phyloP scores from a whole-genome alignment of 2,888 invertebrate species.

The Lasioglossum oenotherae region DNA sequence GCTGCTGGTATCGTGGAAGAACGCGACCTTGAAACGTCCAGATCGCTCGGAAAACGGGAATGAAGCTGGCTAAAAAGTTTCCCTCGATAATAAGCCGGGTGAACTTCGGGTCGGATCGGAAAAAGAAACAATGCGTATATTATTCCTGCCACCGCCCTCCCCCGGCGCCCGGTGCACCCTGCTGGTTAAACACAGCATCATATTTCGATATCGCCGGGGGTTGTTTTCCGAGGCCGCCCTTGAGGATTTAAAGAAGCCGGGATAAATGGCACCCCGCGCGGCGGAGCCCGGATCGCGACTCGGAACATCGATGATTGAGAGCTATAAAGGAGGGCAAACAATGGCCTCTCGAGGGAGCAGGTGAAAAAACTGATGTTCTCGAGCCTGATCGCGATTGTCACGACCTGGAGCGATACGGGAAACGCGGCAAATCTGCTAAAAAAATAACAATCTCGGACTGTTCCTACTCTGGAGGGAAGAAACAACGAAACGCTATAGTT shows the following conservation, averaged over 20 bases:
- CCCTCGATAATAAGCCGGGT: neutral
- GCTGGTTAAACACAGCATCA: conserved; percentile 45
- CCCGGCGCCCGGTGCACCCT: conserved; percentile 17
- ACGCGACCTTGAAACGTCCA: neutral
- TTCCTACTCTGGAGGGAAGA: no score
- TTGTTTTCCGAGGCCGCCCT: conserved; percentile 55
- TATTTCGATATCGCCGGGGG: conserved; percentile 54
- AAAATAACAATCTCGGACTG: neutral
- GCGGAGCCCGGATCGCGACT: conserved; percentile 39
- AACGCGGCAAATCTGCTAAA: neutral
- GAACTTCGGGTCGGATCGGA: neutral
- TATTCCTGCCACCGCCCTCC: conserved; percentile 21
- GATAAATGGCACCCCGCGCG: conserved; percentile 60
- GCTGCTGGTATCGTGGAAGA: neutral
- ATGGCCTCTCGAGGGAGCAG: conserved; percentile 41
- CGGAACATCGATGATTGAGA: conserved; percentile 43
- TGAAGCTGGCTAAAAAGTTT: neutral
- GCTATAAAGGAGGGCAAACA: conserved; percentile 43
- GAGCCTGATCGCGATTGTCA: neutral
- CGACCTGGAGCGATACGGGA: neutral
- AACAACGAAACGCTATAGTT: neutral
- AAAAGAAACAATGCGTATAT: conserved; percentile 47
- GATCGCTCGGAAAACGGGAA: neutral
- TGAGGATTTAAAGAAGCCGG: conserved; percentile 59
- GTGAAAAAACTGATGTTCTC: conserved; percentile 50